A percentile compares a stretch with the other conserved stretches of the same genome.
Conservation (phyloP, 2,113 vertebrate species). For the Ptyas mucosa region DNA sequence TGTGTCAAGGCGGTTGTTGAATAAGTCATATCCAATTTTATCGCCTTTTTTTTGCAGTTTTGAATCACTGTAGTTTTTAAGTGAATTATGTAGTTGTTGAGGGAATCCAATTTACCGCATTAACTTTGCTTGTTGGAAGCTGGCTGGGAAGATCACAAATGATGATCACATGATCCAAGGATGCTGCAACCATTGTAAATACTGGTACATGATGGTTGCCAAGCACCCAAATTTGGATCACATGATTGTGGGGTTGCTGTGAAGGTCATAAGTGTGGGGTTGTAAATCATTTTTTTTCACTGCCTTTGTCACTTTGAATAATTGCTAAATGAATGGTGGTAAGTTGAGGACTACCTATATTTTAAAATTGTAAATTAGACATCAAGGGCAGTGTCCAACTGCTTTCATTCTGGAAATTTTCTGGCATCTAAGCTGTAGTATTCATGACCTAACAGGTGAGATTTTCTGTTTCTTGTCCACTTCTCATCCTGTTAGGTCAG, state of each 20-base stretch:
- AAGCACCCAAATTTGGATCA: neutral
- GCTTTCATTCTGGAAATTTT: neutral
- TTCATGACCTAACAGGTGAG: neutral
- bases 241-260: neutral
- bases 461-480: neutral
- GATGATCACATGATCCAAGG: neutral
- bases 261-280: neutral
- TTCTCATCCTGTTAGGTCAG: neutral
- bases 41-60: neutral
- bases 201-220: neutral
- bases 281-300: neutral
- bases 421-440: neutral
- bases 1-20: neutral
- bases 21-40: neutral
- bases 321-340: neutral
- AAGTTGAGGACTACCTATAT: neutral
- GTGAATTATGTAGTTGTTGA: neutral
- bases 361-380: neutral
- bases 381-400: neutral
- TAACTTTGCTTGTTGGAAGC: neutral
- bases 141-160: neutral
- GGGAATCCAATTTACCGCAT: neutral
- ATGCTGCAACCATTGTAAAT: neutral
- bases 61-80: neutral
- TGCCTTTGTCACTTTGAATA: neutral